Conservation (phyloP, 2,888 invertebrate species). For the Papilio protenor region DNA sequence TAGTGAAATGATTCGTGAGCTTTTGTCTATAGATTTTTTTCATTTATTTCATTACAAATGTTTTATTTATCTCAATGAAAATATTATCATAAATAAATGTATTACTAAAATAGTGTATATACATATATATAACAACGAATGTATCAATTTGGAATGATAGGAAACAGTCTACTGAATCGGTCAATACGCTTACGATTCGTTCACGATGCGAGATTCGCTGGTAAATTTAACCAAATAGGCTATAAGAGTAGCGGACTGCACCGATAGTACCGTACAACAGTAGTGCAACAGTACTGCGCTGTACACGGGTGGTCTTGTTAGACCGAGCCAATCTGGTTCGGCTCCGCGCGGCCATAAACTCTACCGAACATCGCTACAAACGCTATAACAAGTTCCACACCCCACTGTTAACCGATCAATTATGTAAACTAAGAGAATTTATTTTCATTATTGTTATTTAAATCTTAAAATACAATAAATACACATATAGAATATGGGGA, state of each 20-base stretch:
- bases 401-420: slow-evolving; percentile 26
- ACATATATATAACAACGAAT: not conserved
- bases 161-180: slow-evolving; percentile 49
- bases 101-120: not conserved
- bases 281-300: slow-evolving; percentile 61
- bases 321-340: slow-evolving; percentile 66
- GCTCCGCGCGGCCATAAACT: slow-evolving; percentile 59
- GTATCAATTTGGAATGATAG: slow-evolving; percentile 30
- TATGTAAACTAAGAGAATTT: slow-evolving; percentile 15
- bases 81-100: not conserved
- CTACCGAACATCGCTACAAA: slow-evolving; percentile 50
- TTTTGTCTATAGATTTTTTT: slow-evolving; percentile 33
- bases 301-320: slow-evolving; percentile 71
- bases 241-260: slow-evolving; percentile 64
- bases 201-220: slow-evolving; percentile 59
- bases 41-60: not conserved
- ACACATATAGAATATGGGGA: too few relatives aligned
- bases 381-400: slow-evolving; percentile 10
- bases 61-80: slow-evolving; percentile 12
- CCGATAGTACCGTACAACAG: slow-evolving; percentile 59
- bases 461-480: not conserved
- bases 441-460: slow-evolving; percentile 28
- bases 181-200: slow-evolving; percentile 50
- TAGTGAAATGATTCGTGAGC: slow-evolving; percentile 34
- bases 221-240: slow-evolving; percentile 76